Conservation (phyloP, 2,113 vertebrate genomes). For the Geococcyx californianus region DNA sequence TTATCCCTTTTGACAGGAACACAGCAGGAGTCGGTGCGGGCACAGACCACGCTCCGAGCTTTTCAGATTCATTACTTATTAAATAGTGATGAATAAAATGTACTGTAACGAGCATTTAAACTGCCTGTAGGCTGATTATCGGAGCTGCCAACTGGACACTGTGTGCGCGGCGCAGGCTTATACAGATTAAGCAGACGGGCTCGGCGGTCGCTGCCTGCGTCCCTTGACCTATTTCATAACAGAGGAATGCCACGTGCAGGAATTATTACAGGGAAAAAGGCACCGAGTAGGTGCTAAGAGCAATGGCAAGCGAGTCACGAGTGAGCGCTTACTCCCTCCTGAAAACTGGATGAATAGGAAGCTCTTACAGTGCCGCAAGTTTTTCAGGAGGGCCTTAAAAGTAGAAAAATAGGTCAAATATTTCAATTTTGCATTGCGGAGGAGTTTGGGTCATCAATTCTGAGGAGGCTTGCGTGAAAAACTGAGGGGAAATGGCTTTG, state of each 20-base stretch:
- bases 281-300: neutral
- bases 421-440: neutral
- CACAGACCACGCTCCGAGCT: conserved; percentile 45
- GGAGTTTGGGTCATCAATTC: neutral
- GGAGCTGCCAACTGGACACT: conserved; percentile 9
- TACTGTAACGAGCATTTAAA: neutral
- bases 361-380: neutral
- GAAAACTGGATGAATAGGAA: neutral
- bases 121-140: conserved; percentile 30
- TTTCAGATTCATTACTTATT: conserved; percentile 47
- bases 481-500: neutral
- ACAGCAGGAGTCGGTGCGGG: conserved; percentile 18
- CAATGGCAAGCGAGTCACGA: neutral
- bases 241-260: neutral
- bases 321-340: neutral
- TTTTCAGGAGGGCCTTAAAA: neutral
- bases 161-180: neutral
- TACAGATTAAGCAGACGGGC: neutral
- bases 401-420: neutral
- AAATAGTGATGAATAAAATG: conserved; percentile 7
- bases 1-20: conserved; percentile 39
- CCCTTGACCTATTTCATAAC: neutral
- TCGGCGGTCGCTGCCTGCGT: neutral
- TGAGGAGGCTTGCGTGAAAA: neutral
- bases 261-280: neutral